A percentile compares a stretch with the other conserved stretches of the same genome.
Evolutionary conservation across 1,140 invertebrate genomes (phyloP).

Genomic region (Schlechtendalia chinensis): DNA sequence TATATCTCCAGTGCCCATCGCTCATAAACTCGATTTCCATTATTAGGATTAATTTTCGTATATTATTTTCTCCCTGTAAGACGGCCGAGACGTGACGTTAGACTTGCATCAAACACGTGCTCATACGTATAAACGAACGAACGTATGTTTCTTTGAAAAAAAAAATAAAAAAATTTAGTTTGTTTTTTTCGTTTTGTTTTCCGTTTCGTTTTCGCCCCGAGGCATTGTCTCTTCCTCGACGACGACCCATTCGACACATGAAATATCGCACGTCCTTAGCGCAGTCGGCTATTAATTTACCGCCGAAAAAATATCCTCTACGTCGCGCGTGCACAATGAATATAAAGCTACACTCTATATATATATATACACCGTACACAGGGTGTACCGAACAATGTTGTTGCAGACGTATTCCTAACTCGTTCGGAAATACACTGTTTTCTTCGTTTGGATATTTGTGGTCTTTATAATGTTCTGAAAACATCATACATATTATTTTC

Average conservation of each 20-base stretch:
- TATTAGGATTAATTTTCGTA: conserved; percentile 32
- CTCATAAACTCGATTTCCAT: conserved; percentile 24
- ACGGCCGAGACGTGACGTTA: not conserved
- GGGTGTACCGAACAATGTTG: too few relatives aligned
- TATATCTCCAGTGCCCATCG: not conserved
- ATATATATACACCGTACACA: too few relatives aligned
- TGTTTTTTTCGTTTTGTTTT: not conserved
- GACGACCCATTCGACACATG: conserved; percentile 23
- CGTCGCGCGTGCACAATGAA: not conserved
- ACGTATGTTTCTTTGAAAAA: not conserved
- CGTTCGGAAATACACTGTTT: too few relatives aligned
- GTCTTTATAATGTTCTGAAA: too few relatives aligned
- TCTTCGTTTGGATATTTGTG: too few relatives aligned
- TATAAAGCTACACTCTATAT: too few relatives aligned
- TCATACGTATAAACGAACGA: too few relatives aligned
- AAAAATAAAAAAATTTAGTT: not conserved
- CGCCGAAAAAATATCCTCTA: conserved; percentile 38
- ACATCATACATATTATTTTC: not conserved
- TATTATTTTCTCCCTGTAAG: not conserved
- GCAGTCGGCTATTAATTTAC: conserved; percentile 32
- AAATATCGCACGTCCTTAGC: conserved; percentile 46
- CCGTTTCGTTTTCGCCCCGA: conserved; percentile 30
- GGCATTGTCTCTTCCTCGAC: conserved; percentile 33
- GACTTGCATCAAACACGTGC: not conserved
- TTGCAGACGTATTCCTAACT: too few relatives aligned